A percentile compares a stretch with the other conserved stretches of the same genome.
Evolutionary conservation across 2,797 vertebrate species (phyloP).

Genomic region (Capromys pilorides): DNA sequence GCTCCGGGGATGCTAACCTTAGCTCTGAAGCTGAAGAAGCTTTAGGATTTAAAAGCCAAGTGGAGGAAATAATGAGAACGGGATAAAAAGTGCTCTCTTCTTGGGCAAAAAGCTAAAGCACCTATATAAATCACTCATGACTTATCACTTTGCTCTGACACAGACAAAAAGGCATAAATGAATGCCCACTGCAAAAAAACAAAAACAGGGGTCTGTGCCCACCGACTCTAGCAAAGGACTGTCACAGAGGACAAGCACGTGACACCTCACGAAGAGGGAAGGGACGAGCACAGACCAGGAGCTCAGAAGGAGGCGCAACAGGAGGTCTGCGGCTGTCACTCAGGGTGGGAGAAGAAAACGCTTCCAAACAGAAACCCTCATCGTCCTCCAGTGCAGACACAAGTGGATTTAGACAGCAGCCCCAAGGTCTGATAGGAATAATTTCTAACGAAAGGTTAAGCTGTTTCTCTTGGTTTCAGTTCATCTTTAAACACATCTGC

Average conservation of each 20-base stretch:
- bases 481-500: constrained; percentile 67
- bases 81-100: neutral
- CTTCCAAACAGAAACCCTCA: neutral
- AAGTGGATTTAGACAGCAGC: neutral
- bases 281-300: neutral
- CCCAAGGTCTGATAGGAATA: neutral
- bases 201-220: neutral
- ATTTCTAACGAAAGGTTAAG: constrained; percentile 13
- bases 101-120: neutral
- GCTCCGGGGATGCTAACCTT: neutral
- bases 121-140: neutral
- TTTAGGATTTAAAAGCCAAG: neutral
- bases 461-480: neutral
- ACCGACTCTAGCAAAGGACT: constrained; percentile 4
- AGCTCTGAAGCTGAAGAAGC: neutral
- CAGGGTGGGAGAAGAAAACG: neutral
- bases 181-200: neutral
- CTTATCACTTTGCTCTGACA: neutral
- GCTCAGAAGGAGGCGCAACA: neutral
- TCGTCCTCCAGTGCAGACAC: constrained; percentile 16
- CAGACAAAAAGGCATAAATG: neutral
- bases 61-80: neutral
- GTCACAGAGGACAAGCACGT: neutral
- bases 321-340: neutral
- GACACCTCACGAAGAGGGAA: neutral